Conservation (phyloP, 1,140 invertebrate species). For the Hypsibius dujardini region DNA sequence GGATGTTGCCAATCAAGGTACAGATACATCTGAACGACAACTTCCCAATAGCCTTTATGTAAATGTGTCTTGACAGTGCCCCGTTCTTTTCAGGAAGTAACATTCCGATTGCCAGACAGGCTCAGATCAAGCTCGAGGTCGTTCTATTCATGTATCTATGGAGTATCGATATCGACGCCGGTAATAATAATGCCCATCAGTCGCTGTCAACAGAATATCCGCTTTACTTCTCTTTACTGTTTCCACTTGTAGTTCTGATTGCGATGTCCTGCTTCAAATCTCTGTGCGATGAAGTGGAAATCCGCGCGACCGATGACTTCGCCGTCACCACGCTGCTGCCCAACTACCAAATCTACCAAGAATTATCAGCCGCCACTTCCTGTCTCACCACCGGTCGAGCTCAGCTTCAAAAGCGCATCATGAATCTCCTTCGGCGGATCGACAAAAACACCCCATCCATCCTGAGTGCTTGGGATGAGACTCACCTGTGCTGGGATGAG, state of each 20-base stretch:
- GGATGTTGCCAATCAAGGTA: constrained; percentile 73
- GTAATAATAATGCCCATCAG: no score
- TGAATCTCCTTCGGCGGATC: constrained; percentile 75
- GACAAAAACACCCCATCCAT: constrained; percentile 78
- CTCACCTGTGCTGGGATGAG: constrained; percentile 74
- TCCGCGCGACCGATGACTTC: constrained; percentile 75
- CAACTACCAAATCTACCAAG: constrained; percentile 74
- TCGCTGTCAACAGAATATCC: no score
- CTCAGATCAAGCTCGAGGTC: constrained; percentile 91
- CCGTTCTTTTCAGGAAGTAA: no score
- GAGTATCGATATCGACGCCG: constrained; percentile 93
- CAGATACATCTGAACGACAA: no score
- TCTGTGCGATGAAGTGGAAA: constrained; percentile 86
- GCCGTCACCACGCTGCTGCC: constrained; percentile 70
- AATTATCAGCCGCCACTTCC: constrained; percentile 71
- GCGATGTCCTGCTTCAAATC: constrained; percentile 87
- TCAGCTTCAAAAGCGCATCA: constrained; percentile 78
- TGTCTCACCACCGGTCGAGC: constrained; percentile 70
- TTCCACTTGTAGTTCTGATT: no score
- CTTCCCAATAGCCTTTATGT: no score
- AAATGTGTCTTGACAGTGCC: no score
- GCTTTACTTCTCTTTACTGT: no score
- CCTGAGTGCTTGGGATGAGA: constrained; percentile 78
- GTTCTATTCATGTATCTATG: constrained; percentile 96
- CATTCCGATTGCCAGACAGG: constrained; percentile 77